These are phyloP conservation scores for Garrulus glandarius DNA, from an alignment of 2,797 vertebrate genomes.

Conservation along the genomic window DNA sequence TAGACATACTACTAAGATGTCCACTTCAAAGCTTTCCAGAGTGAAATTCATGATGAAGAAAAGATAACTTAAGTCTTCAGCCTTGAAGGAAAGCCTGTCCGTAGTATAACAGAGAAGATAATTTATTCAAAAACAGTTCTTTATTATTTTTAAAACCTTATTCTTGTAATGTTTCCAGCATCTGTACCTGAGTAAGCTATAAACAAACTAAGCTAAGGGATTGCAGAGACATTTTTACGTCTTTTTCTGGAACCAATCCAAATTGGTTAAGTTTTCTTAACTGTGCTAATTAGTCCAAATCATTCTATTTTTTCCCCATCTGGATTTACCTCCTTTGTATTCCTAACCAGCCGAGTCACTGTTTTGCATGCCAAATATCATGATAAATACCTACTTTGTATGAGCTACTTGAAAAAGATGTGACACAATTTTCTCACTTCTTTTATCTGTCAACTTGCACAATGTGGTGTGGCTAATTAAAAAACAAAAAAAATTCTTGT, in stretches of 20 bases:
- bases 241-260: constrained; percentile 11
- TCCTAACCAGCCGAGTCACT: background rate
- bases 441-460: constrained; percentile 52
- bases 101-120: background rate
- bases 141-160: background rate
- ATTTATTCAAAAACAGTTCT: background rate
- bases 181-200: background rate
- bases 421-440: constrained; percentile 14
- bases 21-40: background rate
- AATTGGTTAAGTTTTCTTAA: constrained; percentile 6
- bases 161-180: background rate
- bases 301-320: background rate
- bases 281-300: constrained; percentile 34
- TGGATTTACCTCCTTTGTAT: background rate
- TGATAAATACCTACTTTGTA: constrained; percentile 21
- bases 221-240: constrained; percentile 1
- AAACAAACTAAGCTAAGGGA: background rate
- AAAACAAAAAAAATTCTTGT: background rate
- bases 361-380: constrained; percentile 20
- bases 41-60: background rate
- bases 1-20: too few relatives aligned
- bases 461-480: background rate
- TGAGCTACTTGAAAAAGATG: constrained; percentile 20
- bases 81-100: background rate
- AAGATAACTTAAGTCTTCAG: background rate